These are phyloP conservation scores for Trimorus sp. DNA, from an alignment of 2,888 invertebrate genomes.

Conservation along the genomic window DNA sequence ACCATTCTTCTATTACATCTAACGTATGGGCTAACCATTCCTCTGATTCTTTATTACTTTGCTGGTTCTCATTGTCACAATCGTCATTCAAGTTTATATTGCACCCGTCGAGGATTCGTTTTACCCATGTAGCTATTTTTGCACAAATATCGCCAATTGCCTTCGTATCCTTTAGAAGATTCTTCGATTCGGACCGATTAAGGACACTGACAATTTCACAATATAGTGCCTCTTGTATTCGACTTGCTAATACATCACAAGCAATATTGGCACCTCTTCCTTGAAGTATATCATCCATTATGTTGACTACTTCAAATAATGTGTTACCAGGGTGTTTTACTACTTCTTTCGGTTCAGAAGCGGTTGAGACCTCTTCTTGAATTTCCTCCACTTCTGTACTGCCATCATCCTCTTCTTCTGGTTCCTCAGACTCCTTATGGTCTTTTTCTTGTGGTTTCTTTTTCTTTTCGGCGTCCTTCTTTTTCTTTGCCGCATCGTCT, in stretches of 20 bases:
- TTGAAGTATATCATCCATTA: slow-evolving; percentile 26
- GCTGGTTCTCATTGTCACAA: slow-evolving; percentile 70
- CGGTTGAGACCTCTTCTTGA: no score
- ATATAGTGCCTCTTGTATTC: slow-evolving; percentile 74
- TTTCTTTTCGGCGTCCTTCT: slow-evolving; percentile 31
- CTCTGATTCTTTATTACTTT: slow-evolving; percentile 66
- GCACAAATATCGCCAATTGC: slow-evolving; percentile 68
- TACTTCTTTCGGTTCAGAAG: no score
- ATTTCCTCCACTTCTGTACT: no score
- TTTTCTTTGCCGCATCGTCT: slow-evolving; percentile 55
- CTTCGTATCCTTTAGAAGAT: slow-evolving; percentile 50
- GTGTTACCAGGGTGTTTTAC: no score
- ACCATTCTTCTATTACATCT: slow-evolving; percentile 71
- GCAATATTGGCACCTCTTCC: slow-evolving; percentile 57
- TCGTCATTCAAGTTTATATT: slow-evolving; percentile 18
- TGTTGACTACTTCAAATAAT: no score
- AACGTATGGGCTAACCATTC: slow-evolving; percentile 71
- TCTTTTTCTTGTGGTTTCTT: slow-evolving; percentile 54
- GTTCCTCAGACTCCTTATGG: slow-evolving; percentile 24
- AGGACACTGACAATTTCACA: slow-evolving; percentile 71
- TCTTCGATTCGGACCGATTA: slow-evolving; percentile 66
- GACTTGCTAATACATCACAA: slow-evolving; percentile 67
- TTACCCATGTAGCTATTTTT: slow-evolving; percentile 74
- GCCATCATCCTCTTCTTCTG: slow-evolving; percentile 51
- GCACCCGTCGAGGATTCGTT: slow-evolving; percentile 35